Evolutionary conservation across 2,113 vertebrate genomes (phyloP), one percentile per base, ranked within the genome.

Genomic region (Erythrolamprus reginae): DNA sequence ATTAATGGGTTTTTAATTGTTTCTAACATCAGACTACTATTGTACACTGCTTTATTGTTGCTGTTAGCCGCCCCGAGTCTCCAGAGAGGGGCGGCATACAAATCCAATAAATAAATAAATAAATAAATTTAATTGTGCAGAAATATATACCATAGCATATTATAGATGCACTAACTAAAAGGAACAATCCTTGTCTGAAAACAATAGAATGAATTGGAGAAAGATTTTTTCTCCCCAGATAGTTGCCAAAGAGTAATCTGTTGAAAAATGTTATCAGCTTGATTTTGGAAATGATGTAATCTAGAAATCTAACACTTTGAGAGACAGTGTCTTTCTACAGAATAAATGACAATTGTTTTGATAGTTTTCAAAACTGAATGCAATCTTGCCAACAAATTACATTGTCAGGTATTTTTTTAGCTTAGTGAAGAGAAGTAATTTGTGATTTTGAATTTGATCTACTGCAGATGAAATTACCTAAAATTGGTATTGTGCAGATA

Each of bases 301-400:
- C 87, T 42, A 4, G 47, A 92, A 91, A 24, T 70, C 19, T 94
- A 83, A 5, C 47, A 92, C 26, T 52, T 1, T 82, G 28, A 90
- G 48, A 56, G 65, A 77, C 89, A 93, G 24, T 1, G 56, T 85
- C 51, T 89, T 90, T 13, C 88, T 23, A 82, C 26, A 10, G 17
- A 89, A 28, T 56, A 87, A 90, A 87, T 0, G 0, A 0, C 33
- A 89, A 91, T 90, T 87, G 58, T 90, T 91, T 93, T 90, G 89
- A 87, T 90, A 87, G 51, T 50, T 87, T 92, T 93, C 55, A 90
- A 88, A 51, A 1, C 48, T n/a, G 24, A 77, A 89, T 82, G 47
- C 88, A 93, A 92, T 8, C 2, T 90, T 7, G 89, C 87, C 58
- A 92, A 89, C 7, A 87, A 91, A 84, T 33, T 47, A 23, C 10